Evolutionary conservation across 1,140 invertebrate species (phyloP).

Genomic region (Drosophila elegans): DNA sequence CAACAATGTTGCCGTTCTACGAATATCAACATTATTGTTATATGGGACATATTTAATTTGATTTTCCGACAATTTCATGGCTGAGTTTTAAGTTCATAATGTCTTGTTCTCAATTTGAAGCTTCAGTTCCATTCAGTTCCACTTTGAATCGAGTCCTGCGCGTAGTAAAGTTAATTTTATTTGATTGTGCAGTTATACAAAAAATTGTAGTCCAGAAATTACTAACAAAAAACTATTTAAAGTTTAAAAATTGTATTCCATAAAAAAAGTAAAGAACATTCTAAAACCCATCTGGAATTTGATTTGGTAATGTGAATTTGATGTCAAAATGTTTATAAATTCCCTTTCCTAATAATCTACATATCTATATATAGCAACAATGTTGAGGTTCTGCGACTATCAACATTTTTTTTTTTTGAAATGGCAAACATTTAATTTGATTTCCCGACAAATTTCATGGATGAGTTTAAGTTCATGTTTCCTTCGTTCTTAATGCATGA

Average conservation of each 20-base stretch:
- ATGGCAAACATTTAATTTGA: neutral
- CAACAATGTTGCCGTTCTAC: no score
- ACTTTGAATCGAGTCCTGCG: constrained; percentile 23
- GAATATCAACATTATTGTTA: no score
- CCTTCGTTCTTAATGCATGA: constrained; percentile 58
- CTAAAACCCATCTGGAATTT: neutral
- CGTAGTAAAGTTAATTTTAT: neutral
- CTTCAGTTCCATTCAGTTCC: constrained; percentile 40
- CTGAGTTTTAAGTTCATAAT: no score
- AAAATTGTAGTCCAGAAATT: no score
- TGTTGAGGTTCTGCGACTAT: constrained; percentile 4
- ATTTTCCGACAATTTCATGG: no score
- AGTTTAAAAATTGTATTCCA: no score
- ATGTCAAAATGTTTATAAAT: neutral
- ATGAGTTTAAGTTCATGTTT: constrained; percentile 24
- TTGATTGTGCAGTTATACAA: constrained; percentile 4
- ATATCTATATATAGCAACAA: neutral
- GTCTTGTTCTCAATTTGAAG: no score
- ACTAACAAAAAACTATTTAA: no score
- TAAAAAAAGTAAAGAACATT: no score
- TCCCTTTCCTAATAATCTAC: neutral
- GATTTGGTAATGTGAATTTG: neutral
- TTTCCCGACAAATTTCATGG: constrained; percentile 8
- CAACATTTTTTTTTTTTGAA: constrained; percentile 1
- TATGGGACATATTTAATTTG: no score